A percentile compares a stretch with the other conserved stretches of the same genome.
Conservation (phyloP, 2,797 vertebrate genomes). For the Acanthiza pusilla region DNA sequence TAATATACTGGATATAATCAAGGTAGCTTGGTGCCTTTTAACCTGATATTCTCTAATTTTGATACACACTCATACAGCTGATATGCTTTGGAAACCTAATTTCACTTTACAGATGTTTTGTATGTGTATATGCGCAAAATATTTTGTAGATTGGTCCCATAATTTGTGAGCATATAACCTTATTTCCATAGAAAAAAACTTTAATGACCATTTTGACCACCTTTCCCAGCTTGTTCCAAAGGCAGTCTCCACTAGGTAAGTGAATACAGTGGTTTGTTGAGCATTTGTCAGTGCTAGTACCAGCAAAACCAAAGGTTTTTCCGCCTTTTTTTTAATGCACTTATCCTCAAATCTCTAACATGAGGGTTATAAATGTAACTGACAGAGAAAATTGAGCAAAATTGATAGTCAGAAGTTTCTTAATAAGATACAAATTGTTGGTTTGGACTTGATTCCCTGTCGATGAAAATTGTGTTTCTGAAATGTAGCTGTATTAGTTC, state of each 20-base stretch:
- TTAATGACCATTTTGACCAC: neutral
- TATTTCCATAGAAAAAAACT: neutral
- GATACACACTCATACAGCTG: accelerated
- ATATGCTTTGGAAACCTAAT: neutral
- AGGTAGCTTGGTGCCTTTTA: neutral
- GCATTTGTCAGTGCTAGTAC: neutral
- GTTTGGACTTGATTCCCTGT: neutral
- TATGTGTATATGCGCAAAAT: neutral
- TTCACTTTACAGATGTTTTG: neutral
- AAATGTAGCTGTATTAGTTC: neutral
- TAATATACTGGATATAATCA: neutral
- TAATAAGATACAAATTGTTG: conserved; percentile 13
- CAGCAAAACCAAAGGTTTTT: neutral
- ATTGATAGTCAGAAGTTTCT: neutral
- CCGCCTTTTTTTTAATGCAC: neutral
- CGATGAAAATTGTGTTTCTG: neutral
- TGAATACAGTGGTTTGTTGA: neutral
- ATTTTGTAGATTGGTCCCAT: neutral
- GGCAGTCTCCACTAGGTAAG: neutral
- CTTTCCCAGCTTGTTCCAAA: neutral
- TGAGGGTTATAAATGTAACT: conserved; percentile 22
- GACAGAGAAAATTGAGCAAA: conserved; percentile 28
- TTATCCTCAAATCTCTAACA: neutral
- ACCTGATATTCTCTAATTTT: neutral
- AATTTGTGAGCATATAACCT: neutral